These are phyloP conservation scores for Ectropis grisescens DNA, from an alignment of 1,140 invertebrate genomes.

Conservation along the genomic window DNA sequence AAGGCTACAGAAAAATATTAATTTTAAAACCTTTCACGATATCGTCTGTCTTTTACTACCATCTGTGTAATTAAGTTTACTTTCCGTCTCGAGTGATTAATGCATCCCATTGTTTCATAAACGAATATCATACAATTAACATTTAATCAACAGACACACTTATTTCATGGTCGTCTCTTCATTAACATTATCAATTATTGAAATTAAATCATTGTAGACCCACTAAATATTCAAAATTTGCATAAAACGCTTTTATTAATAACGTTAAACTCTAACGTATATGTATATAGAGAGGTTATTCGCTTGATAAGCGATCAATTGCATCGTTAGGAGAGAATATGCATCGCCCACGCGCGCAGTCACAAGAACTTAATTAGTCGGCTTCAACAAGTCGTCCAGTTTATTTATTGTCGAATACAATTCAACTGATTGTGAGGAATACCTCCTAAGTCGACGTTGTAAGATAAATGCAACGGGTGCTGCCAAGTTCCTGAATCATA, in stretches of 20 bases:
- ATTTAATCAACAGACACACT: no score
- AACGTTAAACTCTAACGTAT: background rate
- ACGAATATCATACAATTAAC: no score
- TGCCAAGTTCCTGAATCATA: no score
- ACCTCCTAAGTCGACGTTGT: slow-evolving; percentile 19
- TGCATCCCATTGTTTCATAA: no score
- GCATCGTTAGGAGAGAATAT: slow-evolving; percentile 24
- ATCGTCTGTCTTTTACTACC: no score
- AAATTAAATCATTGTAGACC: slow-evolving; percentile 23
- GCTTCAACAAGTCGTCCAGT: slow-evolving; percentile 34
- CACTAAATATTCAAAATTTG: slow-evolving; percentile 26
- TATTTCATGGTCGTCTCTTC: slow-evolving; percentile 29
- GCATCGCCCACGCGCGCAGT: slow-evolving; percentile 36
- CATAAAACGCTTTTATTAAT: no score
- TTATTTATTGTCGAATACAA: slow-evolving; percentile 48
- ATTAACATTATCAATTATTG: slow-evolving; percentile 47
- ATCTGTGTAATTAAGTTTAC: no score
- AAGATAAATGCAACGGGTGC: slow-evolving; percentile 24
- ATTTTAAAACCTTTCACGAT: no score
- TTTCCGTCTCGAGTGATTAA: no score
- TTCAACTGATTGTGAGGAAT: slow-evolving; percentile 40
- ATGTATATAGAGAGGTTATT: slow-evolving; percentile 8
- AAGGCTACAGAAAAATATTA: no score
- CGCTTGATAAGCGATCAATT: slow-evolving; percentile 5
- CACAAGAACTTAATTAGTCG: slow-evolving; percentile 58